Evolutionary conservation across 2,888 invertebrate species (phyloP), one percentile per base, ranked within the genome.

Genomic region (Ethmia dodecea): DNA sequence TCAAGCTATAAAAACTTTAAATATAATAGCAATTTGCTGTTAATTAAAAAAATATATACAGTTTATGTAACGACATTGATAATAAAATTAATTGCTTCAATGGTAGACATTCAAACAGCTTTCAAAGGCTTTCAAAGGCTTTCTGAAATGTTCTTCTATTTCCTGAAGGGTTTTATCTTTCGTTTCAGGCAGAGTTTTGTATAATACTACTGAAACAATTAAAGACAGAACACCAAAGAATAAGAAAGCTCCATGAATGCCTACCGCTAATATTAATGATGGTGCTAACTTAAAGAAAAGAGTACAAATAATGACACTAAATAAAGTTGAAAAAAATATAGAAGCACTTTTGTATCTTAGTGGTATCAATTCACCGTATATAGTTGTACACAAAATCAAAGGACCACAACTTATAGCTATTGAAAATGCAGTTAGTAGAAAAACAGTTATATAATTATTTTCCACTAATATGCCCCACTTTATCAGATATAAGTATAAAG

Each of bases 401-500:
- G 43, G 38, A 10, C 43, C 43, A 26, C 38, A 34, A 26, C 37
- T 28, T 13, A 42, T 18, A 5, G 26, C 15, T 12, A 43, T 18
- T 5, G 43, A 37, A 28, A 26, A 40, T 4, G 12, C 16, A 3
- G 22, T 13, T 11, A 45, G 32, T 8, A 45, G 16, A 1, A 31
- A 11, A 8, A 31, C 52, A 62, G 8, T 60, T 40, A 32, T 62
- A 63, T 3, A 56, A 24, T 1, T 60, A 51, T 14, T 33, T 18
- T 33, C 33, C 11, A 3, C n/a, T 12, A 33, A 6, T 1, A 33
- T 11, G n/a, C 11, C 8, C 13, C 27, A 13, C 3, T 28, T 12
- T 10, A 33, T 20, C 5, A 33, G 16, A 18, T 28, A 33, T n/a
- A 33, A 13, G 13, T 33, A 33, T 5, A 12, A 13, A 9, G 20